Base-by-base conservation (phyloP, 2,113 vertebrate genomes). In the Calidris pygmaea region DNA sequence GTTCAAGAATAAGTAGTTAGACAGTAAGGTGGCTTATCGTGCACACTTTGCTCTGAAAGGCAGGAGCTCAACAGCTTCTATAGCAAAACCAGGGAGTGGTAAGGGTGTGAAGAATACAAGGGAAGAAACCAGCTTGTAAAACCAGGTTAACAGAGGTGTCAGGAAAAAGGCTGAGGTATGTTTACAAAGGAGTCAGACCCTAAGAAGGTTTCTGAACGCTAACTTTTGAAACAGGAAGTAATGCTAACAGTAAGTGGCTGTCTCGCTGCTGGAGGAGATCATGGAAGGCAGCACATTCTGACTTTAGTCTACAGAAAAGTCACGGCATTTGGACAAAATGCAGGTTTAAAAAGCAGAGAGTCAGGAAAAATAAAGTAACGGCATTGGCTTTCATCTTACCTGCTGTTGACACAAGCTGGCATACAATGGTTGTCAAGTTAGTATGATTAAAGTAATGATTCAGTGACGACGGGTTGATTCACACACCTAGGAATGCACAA, bases 351-450 rank as follows among this genome's bases (percentile, higher is more conserved):
- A 73, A 76, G 75, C 22, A 63, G 24, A 76, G 56, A 30, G 7
- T 35, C 35, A 41, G 17, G 27, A 85, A 52, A 91, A 83, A 63
- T 30, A 75, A 71, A 74, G 53, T 66, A 77, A 80, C 1, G 2
- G 67, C n/a, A 58, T 34, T 58, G 80, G 55, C 63, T 91, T 85
- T 88, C 67, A 74, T 83, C 95, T 93, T 93, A 96, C 93, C 91
- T 67, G 66, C 22, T 92, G 62, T 17, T 79, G 86, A 89, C 45
- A 93, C 59, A 81, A 52, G 65, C 56, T 86, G 68, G 75, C 47
- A 86, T 47, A 80, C 59, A 92, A 37, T 5, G 18, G 68, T 21
- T 86, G 95, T 93, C 82, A 87, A 15, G 21, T 84, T 6, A 45
- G 65, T 41, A 37, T 30, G 47, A 92, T 50, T 52, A 56, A 87